Evolutionary conservation across 2,888 invertebrate species (phyloP), one percentile per base, ranked within the genome.

Genomic region (Ptilodon capucinus): DNA sequence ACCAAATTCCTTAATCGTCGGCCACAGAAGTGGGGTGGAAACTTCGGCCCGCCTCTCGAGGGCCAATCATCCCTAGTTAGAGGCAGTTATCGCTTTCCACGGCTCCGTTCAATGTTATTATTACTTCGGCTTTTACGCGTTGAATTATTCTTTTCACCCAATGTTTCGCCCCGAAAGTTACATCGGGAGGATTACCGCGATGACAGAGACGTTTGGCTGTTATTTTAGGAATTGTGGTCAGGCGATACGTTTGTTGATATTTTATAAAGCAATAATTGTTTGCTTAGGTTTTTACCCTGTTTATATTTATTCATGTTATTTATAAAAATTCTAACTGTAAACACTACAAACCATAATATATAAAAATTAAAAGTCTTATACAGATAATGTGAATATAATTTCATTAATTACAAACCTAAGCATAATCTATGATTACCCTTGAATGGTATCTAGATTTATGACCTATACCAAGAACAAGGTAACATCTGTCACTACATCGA

Each of bases 11-110:
- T 62, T 68, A 70, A 72, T 67, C 59, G 67, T 60, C 43, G 51
- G 48, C 38, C 42, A 19, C 19, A 16, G 35, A 35, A 35, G 57
- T 50, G 51, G 64, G 60, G 51, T 23, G 45, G 47, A 55, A 64
- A 66, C 42, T 66, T 66, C 49, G 43, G 60, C 54, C 53, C 51
- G 52, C 54, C 55, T 64, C 60, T 64, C 36, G 54, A 63, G 71
- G 58, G 54, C 56, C 73, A 68, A 72, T 71, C 71, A 66, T 60
- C 51, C 54, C 42, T 57, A 62, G 62, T 71, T 72, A 71, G 47
- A 19, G 48, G 49, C 64, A 64, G 68, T 71, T 68, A 72, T 64
- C 71, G 67, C 58, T 67, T 60, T 57, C 54, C 52, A 50, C 42
- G 52, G 58, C 50, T 54, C 42, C 36, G 51, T 60, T 61, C 61